These are phyloP conservation scores for Sipha flava DNA, from an alignment of 1,140 invertebrate species.

Conservation along the genomic window DNA sequence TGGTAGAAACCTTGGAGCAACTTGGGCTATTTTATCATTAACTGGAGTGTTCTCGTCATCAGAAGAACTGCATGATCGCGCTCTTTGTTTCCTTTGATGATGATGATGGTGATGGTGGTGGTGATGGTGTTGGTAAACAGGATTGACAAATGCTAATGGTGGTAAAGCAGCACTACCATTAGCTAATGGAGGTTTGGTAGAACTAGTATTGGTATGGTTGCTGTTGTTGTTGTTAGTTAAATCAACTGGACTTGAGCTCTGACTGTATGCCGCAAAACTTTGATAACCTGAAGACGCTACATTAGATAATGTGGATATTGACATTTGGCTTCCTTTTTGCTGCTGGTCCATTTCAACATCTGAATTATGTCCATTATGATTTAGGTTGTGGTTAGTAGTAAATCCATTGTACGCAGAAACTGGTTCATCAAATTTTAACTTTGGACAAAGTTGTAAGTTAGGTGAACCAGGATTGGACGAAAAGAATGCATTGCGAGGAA, in stretches of 20 bases:
- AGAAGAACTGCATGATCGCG: slow-evolving; percentile 42
- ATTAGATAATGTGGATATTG: slow-evolving; percentile 71
- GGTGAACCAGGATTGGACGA: slow-evolving; percentile 23
- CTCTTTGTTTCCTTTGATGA: slow-evolving; percentile 43
- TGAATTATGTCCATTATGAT: slow-evolving; percentile 48
- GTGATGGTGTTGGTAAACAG: slow-evolving; percentile 53
- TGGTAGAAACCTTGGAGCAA: slow-evolving; percentile 39
- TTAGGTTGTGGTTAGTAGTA: background rate
- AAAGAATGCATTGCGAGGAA: slow-evolving; percentile 52
- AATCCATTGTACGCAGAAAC: slow-evolving; percentile 16
- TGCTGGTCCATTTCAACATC: slow-evolving; percentile 54
- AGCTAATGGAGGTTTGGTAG: slow-evolving; percentile 6
- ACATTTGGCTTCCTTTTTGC: slow-evolving; percentile 60
- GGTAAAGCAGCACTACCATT: slow-evolving; percentile 41
- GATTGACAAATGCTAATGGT: slow-evolving; percentile 78
- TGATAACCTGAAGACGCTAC: slow-evolving; percentile 83
- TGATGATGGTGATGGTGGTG: slow-evolving; percentile 49
- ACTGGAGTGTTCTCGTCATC: slow-evolving; percentile 39
- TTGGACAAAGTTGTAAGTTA: background rate
- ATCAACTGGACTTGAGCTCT: slow-evolving; percentile 82
- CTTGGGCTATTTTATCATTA: slow-evolving; percentile 35
- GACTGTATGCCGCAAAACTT: slow-evolving; percentile 80
- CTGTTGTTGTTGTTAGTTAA: slow-evolving; percentile 46
- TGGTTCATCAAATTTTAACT: slow-evolving; percentile 24
- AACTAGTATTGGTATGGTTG: too few relatives aligned